phyloP scores from a whole-genome alignment of 2,797 vertebrate species.

The Todus mexicanus region DNA sequence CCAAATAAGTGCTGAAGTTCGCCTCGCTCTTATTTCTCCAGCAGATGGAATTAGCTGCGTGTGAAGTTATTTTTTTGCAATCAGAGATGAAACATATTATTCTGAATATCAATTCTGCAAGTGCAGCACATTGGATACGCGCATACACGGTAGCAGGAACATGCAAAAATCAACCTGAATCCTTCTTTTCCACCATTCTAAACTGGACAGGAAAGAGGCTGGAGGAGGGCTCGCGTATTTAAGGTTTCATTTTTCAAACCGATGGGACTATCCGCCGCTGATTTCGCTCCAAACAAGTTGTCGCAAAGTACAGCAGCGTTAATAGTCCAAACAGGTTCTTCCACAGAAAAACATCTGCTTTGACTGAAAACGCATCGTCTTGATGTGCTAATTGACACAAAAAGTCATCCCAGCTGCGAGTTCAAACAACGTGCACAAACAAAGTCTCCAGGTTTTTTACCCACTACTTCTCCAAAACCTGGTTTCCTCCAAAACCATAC shows the following conservation, averaged over 20 bases:
- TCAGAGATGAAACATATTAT: neutral
- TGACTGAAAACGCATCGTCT: neutral
- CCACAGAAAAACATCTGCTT: neutral
- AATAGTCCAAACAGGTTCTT: slow-evolving; percentile 8
- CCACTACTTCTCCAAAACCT: neutral
- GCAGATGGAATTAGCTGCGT: slow-evolving; percentile 48
- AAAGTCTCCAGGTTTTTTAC: neutral
- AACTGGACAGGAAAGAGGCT: neutral
- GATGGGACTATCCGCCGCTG: neutral
- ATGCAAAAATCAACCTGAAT: neutral
- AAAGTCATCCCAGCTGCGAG: neutral
- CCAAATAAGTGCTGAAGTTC: slow-evolving; percentile 20
- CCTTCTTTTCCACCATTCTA: neutral
- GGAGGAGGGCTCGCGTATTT: neutral
- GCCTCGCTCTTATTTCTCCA: neutral
- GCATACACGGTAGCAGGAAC: neutral
- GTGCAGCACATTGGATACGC: neutral
- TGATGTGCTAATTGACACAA: slow-evolving; percentile 12
- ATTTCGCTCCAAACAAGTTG: neutral
- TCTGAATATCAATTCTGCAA: slow-evolving; percentile 4
- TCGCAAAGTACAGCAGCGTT: neutral
- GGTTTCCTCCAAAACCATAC: no score
- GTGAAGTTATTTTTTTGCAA: slow-evolving; percentile 32
- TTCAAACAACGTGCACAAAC: neutral
- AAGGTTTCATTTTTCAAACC: neutral